Evolutionary conservation across 1,140 invertebrate species (phyloP).

Genomic region (Neodiprion virginianus): DNA sequence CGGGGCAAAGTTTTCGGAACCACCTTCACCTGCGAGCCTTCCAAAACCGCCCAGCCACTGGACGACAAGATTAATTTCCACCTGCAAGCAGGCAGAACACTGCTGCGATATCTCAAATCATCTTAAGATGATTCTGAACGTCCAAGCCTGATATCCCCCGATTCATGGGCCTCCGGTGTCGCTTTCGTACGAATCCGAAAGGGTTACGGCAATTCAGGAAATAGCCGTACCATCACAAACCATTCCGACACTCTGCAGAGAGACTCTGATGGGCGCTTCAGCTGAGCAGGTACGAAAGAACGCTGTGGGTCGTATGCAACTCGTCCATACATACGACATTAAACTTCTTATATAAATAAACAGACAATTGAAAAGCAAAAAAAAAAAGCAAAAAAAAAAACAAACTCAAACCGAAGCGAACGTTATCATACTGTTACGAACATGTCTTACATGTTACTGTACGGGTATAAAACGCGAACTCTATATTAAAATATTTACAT

Average conservation of each 20-base stretch:
- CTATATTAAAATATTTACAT: too few relatives aligned
- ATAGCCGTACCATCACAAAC: slow-evolving; percentile 15
- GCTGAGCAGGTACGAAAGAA: slow-evolving; percentile 29
- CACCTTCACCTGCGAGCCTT: slow-evolving; percentile 66
- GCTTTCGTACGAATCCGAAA: not conserved
- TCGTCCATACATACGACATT: slow-evolving; percentile 23
- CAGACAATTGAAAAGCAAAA: slow-evolving; percentile 16
- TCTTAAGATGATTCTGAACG: slow-evolving; percentile 66
- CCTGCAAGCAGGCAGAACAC: slow-evolving; percentile 41
- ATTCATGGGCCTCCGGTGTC: slow-evolving; percentile 14
- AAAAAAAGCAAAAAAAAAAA: not conserved
- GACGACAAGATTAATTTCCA: slow-evolving; percentile 49
- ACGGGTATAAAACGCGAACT: too few relatives aligned
- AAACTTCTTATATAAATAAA: slow-evolving; percentile 24
- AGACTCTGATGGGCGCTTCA: slow-evolving; percentile 11
- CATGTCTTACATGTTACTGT: not conserved
- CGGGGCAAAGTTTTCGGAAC: slow-evolving; percentile 69
- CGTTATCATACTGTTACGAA: not conserved
- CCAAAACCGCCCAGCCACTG: slow-evolving; percentile 69
- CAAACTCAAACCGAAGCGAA: not conserved
- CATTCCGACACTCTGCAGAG: slow-evolving; percentile 8
- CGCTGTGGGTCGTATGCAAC: slow-evolving; percentile 21
- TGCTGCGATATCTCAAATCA: slow-evolving; percentile 58
- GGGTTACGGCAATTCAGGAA: not conserved
- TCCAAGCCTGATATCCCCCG: slow-evolving; percentile 60